Evolutionary conservation across 2,113 vertebrate species (phyloP).

Genomic region (Ceratotherium simum): DNA sequence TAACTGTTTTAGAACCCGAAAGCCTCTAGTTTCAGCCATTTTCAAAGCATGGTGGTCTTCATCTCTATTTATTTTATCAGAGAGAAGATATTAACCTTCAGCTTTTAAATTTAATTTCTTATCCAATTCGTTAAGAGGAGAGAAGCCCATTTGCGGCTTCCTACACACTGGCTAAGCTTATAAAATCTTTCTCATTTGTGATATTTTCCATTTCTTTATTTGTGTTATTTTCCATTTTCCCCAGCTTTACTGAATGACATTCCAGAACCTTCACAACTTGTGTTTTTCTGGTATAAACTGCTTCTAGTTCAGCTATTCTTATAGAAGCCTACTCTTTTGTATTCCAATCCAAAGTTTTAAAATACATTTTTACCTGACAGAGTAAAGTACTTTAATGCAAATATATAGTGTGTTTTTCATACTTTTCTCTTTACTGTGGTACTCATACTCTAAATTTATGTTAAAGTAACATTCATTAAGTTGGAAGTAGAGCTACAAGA

Average conservation of each 20-base stretch:
- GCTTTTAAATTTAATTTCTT: neutral
- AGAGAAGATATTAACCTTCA: neutral
- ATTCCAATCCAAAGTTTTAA: neutral
- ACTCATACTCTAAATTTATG: neutral
- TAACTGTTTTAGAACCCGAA: conserved; percentile 22
- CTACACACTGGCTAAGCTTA: neutral
- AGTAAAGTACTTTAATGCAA: neutral
- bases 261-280: neutral
- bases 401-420: neutral
- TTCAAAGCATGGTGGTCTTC: neutral
- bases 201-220: neutral
- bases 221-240: neutral
- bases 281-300: neutral
- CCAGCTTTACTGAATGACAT: neutral
- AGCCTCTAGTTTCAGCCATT: neutral
- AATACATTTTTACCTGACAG: neutral
- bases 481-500: neutral
- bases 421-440: neutral
- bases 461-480: neutral
- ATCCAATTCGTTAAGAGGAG: neutral
- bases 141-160: neutral
- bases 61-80: neutral
- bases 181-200: neutral
- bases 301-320: neutral
- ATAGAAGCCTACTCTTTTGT: neutral